Evolutionary conservation across 2,113 vertebrate genomes (phyloP), one percentile per base, ranked within the genome.

Genomic region (Nerophis ophidion): DNA sequence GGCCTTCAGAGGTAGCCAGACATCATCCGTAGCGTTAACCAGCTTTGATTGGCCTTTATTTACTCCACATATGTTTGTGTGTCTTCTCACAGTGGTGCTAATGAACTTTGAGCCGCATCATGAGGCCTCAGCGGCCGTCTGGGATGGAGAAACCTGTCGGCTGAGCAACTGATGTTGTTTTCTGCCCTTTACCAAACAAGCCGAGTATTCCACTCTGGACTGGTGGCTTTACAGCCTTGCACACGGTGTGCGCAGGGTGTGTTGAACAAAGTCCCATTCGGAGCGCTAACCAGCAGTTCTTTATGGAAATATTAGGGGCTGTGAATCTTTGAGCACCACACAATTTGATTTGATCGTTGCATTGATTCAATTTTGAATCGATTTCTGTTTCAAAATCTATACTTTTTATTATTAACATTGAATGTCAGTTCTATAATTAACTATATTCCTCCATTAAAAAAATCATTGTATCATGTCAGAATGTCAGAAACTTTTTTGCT

Each of bases 21-120:
- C 48, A 17, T 49, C 62, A 57, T 68, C 60, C 57, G 1, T 44
- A 6, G 14, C 10, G 13, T 53, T 62, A 38, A 40, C 60, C 46
- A 4, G 9, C 61, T 53, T 7, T 10, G n/a, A 57, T 42, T 7
- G 56, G 54, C 14, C 38, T 70, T n/a, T 70, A 49, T 70, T 77
- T 72, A 65, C 55, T 57, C 47, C 50, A 44, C 15, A 57, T 55
- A 52, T 57, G 61, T 65, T 12, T 74, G 63, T 70, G 66, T 68
- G 61, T 66, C 56, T 68, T 49, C 51, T 45, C 71, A 70, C 57
- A 61, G 68, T 67, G 42, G 71, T 54, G 62, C 70, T 52, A 54
- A 57, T 86, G 85, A 83, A 84, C 88, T 87, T 84, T 89, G 84
- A 83, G 58, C 80, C 73, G 46, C 8, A 47, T 78, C 67, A 64